Evolutionary conservation across 2,113 vertebrate species (phyloP), one percentile per base, ranked within the genome.

Genomic region (Pao palembangensis): DNA sequence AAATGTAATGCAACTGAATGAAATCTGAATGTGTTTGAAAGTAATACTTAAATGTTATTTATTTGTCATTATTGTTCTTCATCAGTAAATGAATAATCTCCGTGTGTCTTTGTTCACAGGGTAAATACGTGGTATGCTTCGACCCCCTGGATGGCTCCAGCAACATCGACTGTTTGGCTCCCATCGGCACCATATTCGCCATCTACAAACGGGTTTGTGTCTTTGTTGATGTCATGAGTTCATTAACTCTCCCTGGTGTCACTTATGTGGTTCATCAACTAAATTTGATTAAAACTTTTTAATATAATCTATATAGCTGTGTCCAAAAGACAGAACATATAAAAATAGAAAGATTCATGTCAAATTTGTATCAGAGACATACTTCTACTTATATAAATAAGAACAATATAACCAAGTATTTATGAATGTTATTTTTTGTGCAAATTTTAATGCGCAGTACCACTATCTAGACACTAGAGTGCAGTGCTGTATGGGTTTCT

Each of bases 131-230:
- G 70, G 94, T 99, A 3, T 98, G 96, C 73, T 98, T 99, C 60
- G 96, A 99, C 71, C 96, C 97, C 0, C 89, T 99, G 72, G 96
- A 99, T 19, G 96, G 97, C 48, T 99, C 96, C 52, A 97, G 95
- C 60, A 99, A 99, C 81, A 99, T 98, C 21, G 96, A 99, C 88
- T 99, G 97, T 64, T 87, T 99, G 88, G 96, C 95, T 41, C 93
- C 97, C 0, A 96, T 99, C 43, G 95, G 96, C 75, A 99, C 95
- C 20, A 98, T 99, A 81, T 99, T 99, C 64, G 94, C 95, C 56
- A 92, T 99, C 83, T 98, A 98, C 87, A 96, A 92, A 85, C 93
- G 95, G 79, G 96, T 98, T 49, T 8, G 43, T 44, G 10, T 44
- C 14, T 44, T 44, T 44, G n/a, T 49, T 48, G 43, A 44, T 15